Evolutionary conservation across 92 coral and sea anemone species (phyloP).

Genomic region (Meandrina meandrites): DNA sequence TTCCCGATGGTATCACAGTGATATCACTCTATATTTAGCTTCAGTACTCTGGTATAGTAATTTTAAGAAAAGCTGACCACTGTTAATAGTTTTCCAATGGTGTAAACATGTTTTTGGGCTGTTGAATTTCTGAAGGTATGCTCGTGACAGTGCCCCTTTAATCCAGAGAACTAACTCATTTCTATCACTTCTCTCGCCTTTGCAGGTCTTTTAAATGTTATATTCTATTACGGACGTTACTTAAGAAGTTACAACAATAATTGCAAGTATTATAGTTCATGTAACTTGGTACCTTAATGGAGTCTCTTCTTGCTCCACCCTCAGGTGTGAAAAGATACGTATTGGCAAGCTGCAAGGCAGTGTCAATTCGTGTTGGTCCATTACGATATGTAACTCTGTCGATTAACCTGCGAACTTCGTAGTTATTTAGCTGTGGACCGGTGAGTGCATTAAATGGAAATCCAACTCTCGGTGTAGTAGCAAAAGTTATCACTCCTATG

Average conservation of each 20-base stretch:
- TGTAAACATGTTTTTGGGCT: no score
- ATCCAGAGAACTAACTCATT: no score
- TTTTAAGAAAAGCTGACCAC: no score
- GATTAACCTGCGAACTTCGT: constrained; percentile 66
- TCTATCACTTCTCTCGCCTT: no score
- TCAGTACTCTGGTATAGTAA: no score
- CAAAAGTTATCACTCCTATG: constrained; percentile 66
- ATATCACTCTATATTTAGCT: no score
- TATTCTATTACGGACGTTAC: background rate
- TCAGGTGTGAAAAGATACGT: constrained; percentile 62
- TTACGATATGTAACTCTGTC: constrained; percentile 41
- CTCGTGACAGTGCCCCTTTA: no score
- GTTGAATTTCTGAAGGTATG: no score
- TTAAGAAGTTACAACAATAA: background rate
- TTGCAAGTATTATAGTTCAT: background rate
- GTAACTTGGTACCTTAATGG: constrained; percentile 56
- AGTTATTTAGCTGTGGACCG: constrained; percentile 60
- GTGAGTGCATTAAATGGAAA: constrained; percentile 54
- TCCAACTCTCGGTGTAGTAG: constrained; percentile 50
- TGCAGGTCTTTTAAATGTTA: no score
- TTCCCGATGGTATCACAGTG: no score
- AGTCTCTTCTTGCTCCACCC: constrained; percentile 70
- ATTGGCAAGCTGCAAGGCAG: constrained; percentile 69
- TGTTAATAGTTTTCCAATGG: no score
- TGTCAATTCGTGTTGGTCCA: constrained; percentile 74